Evolutionary conservation across 2,113 vertebrate genomes (phyloP).

Genomic region (Neofelis nebulosa): DNA sequence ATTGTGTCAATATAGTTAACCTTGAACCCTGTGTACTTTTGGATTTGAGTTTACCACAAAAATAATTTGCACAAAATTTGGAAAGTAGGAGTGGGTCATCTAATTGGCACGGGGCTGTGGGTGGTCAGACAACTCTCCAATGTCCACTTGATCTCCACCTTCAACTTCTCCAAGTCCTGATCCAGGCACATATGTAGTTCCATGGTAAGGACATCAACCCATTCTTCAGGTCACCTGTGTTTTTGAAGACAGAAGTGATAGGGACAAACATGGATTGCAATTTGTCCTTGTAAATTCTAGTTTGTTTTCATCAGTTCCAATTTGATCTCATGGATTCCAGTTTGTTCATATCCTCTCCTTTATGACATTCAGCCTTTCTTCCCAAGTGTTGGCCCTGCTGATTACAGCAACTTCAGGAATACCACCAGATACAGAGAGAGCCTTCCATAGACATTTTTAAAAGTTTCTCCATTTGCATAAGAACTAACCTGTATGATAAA

Average conservation of each 20-base stretch:
- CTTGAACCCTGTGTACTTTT: not conserved
- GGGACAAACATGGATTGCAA: not conserved
- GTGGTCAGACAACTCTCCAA: not conserved
- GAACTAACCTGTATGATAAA: not conserved
- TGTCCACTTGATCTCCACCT: not conserved
- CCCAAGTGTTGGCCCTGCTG: not conserved
- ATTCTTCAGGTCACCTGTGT: not conserved
- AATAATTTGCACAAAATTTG: not conserved
- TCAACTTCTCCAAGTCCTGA: not conserved
- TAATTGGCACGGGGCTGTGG: not conserved
- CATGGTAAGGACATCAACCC: not conserved
- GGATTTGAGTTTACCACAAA: not conserved
- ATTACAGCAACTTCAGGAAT: not conserved
- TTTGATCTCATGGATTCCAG: not conserved
- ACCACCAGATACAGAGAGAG: not conserved
- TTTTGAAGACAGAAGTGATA: not conserved
- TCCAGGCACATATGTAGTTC: not conserved
- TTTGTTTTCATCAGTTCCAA: not conserved
- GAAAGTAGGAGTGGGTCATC: not conserved
- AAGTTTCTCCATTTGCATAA: constrained; percentile 1
- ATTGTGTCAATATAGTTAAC: not conserved
- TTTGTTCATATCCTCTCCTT: not conserved
- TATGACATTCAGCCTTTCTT: not conserved
- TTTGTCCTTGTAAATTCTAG: not conserved
- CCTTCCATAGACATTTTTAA: not conserved